Evolutionary conservation across 2,888 invertebrate genomes (phyloP), one percentile per base, ranked within the genome.

Genomic region (Dicyrtomina minuta): DNA sequence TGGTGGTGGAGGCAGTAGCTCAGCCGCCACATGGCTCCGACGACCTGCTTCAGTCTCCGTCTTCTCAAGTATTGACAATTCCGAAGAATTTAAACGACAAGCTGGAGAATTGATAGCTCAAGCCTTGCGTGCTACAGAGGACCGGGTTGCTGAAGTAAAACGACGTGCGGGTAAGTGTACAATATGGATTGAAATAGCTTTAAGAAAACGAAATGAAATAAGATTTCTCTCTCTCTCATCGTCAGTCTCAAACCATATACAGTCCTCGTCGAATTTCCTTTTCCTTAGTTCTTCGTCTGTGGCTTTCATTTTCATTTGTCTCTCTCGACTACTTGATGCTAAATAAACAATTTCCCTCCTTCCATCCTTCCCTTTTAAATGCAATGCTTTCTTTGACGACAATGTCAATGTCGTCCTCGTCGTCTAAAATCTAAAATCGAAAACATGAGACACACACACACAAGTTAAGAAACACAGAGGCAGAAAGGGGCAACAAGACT

Each of bases 71-170:
- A 44, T 24, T 12, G 75, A 76, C 20, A 75, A 68, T 49, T 75
- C 72, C 2, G 78, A 81, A 44, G 79, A 81, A n/a, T 74, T 81
- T 24, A 83, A 84, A 71, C 81, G 83, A 56, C 80, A 83, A 43
- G 82, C 83, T 20, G 81, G 81, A n/a, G 87, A 87, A 71, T 84
- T 87, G 73, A 84, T 87, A 79, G 86, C 87, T 22, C 87, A 87
- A 77, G 87, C 90, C 15, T 85, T 90, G 4, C 82, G 92, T 12
- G 91, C 92, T 80, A 92, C 94, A 0, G 95, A 96, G 80, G 95
- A 95, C 79, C 84, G 93, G 33, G 93, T 96, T 0, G 87, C 89
- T 0, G 95, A 95, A 81, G 92, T 96, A 49, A 87, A 92, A 80
- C 85, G 94, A 76, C 87, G 92, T 78, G 95, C 95, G 61, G 95